phyloP scores from a whole-genome alignment of 1,140 invertebrate genomes.

The Lerema accius region DNA sequence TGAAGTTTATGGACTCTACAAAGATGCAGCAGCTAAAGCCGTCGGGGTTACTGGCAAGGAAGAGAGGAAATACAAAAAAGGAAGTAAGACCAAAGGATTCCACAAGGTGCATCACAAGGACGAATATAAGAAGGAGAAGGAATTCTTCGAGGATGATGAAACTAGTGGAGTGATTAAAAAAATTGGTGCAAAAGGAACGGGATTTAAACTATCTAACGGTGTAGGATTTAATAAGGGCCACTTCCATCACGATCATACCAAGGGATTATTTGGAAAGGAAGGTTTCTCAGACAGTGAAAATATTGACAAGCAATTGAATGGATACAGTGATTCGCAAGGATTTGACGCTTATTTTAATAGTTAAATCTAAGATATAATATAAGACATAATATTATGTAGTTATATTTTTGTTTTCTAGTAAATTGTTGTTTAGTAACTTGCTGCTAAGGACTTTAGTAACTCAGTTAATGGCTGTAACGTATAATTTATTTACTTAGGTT shows the following conservation, averaged over 20 bases:
- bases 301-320: slow-evolving; percentile 70
- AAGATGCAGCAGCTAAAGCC: slow-evolving; percentile 57
- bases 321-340: slow-evolving; percentile 76
- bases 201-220: slow-evolving; percentile 76
- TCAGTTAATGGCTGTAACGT: too few species aligned
- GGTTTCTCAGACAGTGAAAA: slow-evolving; percentile 82
- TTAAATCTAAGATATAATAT: slow-evolving; percentile 41
- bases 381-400: too few species aligned
- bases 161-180: slow-evolving; percentile 85
- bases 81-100: slow-evolving; percentile 86
- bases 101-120: slow-evolving; percentile 88
- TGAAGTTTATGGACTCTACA: slow-evolving; percentile 63
- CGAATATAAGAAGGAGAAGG: slow-evolving; percentile 88
- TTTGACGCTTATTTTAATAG: slow-evolving; percentile 75
- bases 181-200: slow-evolving; percentile 80
- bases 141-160: slow-evolving; percentile 87
- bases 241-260: slow-evolving; percentile 78
- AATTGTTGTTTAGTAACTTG: too few species aligned
- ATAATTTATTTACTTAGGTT: too few species aligned
- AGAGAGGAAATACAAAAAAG: slow-evolving; percentile 84
- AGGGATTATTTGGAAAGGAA: slow-evolving; percentile 75
- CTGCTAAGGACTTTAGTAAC: too few species aligned
- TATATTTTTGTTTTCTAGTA: neutral
- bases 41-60: slow-evolving; percentile 75
- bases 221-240: slow-evolving; percentile 80